Base-by-base conservation (phyloP, 2,113 vertebrate genomes). In the Oreocharis arfaki region DNA sequence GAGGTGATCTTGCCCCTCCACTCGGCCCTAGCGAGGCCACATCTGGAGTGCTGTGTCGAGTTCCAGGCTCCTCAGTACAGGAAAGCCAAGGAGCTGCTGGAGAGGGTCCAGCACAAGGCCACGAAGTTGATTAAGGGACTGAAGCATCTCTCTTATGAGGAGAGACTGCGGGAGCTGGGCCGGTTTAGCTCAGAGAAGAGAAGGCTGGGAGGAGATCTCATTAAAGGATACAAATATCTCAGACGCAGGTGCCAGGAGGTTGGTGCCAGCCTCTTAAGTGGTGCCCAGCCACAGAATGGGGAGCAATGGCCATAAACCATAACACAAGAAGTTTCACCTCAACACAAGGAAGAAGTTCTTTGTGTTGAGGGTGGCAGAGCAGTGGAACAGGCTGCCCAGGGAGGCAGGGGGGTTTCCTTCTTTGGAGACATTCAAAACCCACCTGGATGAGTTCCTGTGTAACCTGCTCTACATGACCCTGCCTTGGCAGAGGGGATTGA, bases 391-490 rank as follows among this genome's bases (percentile, higher is more conserved):
- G 16, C 41, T 55, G n/a, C 28, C 8, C 55, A 20, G 39, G 28
- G 23, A 39, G 15, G 28, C 7, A 2, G 0, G 26, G n/a, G 56
- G 26, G 4, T 55, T 4, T 87, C 47, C 64, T 30, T 30, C 22
- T n/a, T 8, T 41, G 42, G 32, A 27, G 26, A 35, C 30, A 42
- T 64, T 35, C 32, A 14, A 88, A 49, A 49, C 21, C 41, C 57
- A 56, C 3, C 35, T 26, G 30, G 21, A 35, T 5, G 3, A 2
- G 9, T 22, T 71, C 49, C 57, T 49, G 21, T 56, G 42, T 49
- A 2, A 64, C 26, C 35, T 56, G 35, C 3, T 64, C 32, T 30
- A 10, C 0, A 1, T 41, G 9, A 53, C 6, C 1, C 53, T 68
- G 20, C 20, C n/a, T 61, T 32, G 28, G 28, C 47, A 68, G 24